Evolutionary conservation across 2,113 vertebrate genomes (phyloP).

Genomic region (Pelmatolapia mariae): DNA sequence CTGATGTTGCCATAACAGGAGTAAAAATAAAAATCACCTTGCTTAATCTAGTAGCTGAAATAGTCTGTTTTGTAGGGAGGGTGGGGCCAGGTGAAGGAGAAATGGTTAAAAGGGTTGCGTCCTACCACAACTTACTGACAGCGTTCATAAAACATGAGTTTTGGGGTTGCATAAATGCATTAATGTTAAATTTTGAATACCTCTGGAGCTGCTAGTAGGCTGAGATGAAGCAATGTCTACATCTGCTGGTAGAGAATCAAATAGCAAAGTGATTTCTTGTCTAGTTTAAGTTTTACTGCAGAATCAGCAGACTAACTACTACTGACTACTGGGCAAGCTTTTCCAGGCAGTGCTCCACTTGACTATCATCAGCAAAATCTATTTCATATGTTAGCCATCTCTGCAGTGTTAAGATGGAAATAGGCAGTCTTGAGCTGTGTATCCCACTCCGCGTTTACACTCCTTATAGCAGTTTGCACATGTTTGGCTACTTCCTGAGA

Average conservation of each 20-base stretch:
- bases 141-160: background rate
- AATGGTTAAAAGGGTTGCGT: background rate
- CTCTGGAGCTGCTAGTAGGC: background rate
- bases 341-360: background rate
- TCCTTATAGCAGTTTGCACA: background rate
- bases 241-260: accelerated
- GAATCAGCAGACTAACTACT: background rate
- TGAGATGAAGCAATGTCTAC: background rate
- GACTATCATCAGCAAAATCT: background rate
- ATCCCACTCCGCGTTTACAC: accelerated
- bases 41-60: background rate
- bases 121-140: too few species aligned
- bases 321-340: background rate
- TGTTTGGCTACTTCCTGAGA: background rate
- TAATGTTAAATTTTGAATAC: background rate
- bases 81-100: accelerated
- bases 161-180: background rate
- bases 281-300: background rate
- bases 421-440: background rate
- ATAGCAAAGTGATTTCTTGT: background rate
- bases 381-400: background rate
- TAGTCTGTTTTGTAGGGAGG: background rate
- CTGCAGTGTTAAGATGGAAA: background rate
- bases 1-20: background rate
- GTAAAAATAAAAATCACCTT: background rate